Evolutionary conservation across 37 sponge, comb jelly and placozoan species (phyloP).

Genomic region (Agelas oroides): DNA sequence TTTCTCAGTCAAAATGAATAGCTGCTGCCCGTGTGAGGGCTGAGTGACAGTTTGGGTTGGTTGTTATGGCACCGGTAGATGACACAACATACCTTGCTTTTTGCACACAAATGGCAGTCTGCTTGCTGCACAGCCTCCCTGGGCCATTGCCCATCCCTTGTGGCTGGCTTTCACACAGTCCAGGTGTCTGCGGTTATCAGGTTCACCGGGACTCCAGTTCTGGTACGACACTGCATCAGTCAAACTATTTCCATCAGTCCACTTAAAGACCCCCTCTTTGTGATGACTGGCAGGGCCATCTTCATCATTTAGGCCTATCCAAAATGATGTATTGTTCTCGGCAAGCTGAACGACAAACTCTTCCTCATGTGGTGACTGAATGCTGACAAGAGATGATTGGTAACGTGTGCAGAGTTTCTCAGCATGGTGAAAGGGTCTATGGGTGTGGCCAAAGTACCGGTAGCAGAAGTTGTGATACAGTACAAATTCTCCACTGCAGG

Average conservation of each 20-base stretch:
- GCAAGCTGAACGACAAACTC: conserved; percentile 40
- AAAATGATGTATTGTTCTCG: conserved; percentile 32
- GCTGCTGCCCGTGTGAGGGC: too few relatives aligned
- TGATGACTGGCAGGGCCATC: neutral
- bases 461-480: conserved; percentile 44
- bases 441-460: conserved; percentile 34
- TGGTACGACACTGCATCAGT: neutral
- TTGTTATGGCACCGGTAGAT: conserved; percentile 10
- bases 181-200: conserved; percentile 29
- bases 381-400: conserved; percentile 38
- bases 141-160: conserved; percentile 62
- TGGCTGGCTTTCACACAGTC: conserved; percentile 53
- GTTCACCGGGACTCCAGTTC: conserved; percentile 61
- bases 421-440: conserved; percentile 38
- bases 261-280: conserved; percentile 58
- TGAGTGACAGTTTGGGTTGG: neutral
- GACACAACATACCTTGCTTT: conserved; percentile 50
- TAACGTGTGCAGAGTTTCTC: conserved; percentile 22
- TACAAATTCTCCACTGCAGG: conserved; percentile 30
- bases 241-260: conserved; percentile 30
- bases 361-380: conserved; percentile 42
- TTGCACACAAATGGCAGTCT: conserved; percentile 70
- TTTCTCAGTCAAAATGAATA: too few relatives aligned
- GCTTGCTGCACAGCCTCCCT: conserved; percentile 56
- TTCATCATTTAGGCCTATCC: conserved; percentile 68